phyloP scores from a whole-genome alignment of 2,888 invertebrate species.

The Orgyia antiqua region DNA sequence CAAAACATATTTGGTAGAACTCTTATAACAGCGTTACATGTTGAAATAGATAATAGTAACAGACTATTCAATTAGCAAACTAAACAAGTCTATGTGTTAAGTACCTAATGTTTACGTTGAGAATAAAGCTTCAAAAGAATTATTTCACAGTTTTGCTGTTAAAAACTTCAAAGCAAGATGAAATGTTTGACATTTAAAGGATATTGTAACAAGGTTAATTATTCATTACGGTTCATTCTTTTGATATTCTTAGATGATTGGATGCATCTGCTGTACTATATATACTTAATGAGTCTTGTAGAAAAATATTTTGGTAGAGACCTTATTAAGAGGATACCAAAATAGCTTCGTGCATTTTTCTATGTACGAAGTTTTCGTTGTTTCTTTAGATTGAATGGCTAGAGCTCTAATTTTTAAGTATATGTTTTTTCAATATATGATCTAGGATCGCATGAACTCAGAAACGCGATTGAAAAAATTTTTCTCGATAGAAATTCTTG shows the following conservation, averaged over 20 bases:
- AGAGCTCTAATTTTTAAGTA: too few relatives aligned
- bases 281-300: too few relatives aligned
- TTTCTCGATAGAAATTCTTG: too few relatives aligned
- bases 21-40: neutral
- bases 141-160: conserved; percentile 14
- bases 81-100: conserved; percentile 17
- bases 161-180: conserved; percentile 18
- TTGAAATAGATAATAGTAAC: neutral
- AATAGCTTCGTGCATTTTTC: too few relatives aligned
- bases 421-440: too few relatives aligned
- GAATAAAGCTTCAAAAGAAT: conserved; percentile 22
- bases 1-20: too few relatives aligned
- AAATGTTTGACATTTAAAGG: conserved; percentile 1
- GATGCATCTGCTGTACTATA: neutral
- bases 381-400: too few relatives aligned
- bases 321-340: too few relatives aligned
- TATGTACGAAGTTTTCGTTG: too few relatives aligned
- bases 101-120: conserved; percentile 19
- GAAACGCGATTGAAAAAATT: too few relatives aligned
- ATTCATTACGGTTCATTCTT: neutral
- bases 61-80: conserved; percentile 18
- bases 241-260: neutral
- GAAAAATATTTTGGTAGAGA: too few relatives aligned
- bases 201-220: neutral
- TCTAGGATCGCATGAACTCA: too few relatives aligned